These are phyloP conservation scores for Ophion slaviceki DNA, from an alignment of 2,888 invertebrate species.

Conservation along the genomic window DNA sequence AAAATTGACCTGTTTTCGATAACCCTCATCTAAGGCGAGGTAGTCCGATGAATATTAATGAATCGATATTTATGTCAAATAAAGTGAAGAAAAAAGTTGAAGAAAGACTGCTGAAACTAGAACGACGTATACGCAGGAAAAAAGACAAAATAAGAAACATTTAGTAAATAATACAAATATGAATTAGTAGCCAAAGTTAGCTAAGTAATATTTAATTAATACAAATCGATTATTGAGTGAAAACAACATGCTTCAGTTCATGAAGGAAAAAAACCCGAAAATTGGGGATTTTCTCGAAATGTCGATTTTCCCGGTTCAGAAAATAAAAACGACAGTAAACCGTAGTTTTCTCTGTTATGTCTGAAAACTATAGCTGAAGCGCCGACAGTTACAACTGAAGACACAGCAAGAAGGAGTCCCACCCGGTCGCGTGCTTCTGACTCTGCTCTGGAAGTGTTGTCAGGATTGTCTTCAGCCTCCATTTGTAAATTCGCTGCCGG, in stretches of 20 bases:
- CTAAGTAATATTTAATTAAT: no score
- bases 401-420: constrained; percentile 86
- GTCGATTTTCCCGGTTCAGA: background rate
- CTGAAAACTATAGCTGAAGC: constrained; percentile 86
- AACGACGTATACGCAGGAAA: background rate
- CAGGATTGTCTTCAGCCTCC: constrained; percentile 94
- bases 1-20: background rate
- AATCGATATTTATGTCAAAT: background rate
- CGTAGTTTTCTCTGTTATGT: background rate
- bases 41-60: background rate
- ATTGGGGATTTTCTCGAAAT: no score
- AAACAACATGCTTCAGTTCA: no score
- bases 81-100: background rate
- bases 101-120: background rate
- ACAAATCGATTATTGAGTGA: no score
- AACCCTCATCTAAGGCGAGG: background rate
- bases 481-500: constrained; percentile 90
- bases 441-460: constrained; percentile 94
- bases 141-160: background rate
- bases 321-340: background rate
- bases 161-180: background rate
- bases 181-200: no score
- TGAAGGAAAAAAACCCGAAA: no score
- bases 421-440: constrained; percentile 91
- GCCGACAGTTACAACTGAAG: constrained; percentile 86